Evolutionary conservation across 2,797 vertebrate genomes (phyloP).

Genomic region (Graptemys geographica): DNA sequence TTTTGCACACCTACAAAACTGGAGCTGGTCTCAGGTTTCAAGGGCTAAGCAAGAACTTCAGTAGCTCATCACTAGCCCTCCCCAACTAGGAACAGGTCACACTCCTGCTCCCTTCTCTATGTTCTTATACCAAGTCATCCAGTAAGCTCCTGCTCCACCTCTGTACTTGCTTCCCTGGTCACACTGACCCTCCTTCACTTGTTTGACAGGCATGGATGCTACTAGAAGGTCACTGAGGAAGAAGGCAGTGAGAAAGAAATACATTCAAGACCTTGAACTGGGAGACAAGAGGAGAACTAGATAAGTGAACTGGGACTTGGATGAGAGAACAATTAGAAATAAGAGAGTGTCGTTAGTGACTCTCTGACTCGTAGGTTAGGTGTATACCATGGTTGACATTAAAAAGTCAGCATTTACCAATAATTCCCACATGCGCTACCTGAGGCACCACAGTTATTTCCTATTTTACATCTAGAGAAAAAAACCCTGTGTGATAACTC

Average conservation of each 20-base stretch:
- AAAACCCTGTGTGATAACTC: background rate
- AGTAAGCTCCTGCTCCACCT: background rate
- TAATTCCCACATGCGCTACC: background rate
- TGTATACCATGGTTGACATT: background rate
- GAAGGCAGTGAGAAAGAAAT: background rate
- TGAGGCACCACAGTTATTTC: conserved; percentile 41
- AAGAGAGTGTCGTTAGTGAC: background rate
- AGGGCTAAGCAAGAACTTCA: background rate
- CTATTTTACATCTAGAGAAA: background rate
- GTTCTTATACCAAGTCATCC: background rate
- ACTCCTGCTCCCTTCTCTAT: background rate
- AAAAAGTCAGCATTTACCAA: conserved; percentile 28
- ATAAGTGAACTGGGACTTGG: background rate
- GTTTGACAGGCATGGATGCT: background rate
- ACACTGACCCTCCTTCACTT: background rate
- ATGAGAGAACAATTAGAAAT: background rate
- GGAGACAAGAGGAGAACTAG: background rate
- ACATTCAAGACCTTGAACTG: background rate
- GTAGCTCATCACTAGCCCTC: background rate
- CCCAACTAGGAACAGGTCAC: background rate
- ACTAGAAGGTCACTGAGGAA: background rate
- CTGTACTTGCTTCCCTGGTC: background rate
- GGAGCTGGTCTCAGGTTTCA: background rate
- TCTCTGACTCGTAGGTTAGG: background rate
- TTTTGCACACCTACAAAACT: background rate